Percentiles rank a stretch among this genome's conserved stretches.
Conservation (phyloP, 2,797 vertebrate genomes). For the Balearica regulorum region DNA sequence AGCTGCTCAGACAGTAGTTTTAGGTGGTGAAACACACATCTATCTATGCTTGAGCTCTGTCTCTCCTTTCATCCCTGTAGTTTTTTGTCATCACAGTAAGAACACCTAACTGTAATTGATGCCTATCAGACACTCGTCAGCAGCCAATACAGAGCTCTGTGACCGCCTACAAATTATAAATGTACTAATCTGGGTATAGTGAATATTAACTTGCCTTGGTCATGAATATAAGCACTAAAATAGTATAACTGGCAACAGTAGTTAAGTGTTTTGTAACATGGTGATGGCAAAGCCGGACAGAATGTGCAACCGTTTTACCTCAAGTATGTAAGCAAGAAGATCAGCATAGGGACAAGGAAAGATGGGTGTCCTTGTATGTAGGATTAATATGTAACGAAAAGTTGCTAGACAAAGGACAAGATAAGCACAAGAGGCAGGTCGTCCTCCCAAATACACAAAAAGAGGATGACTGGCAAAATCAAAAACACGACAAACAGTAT, state of each 20-base stretch:
- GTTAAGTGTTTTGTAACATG: not conserved
- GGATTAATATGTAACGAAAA: not conserved
- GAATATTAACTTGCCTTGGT: not conserved
- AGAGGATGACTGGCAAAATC: not conserved
- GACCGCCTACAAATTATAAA: not conserved
- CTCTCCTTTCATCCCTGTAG: not conserved
- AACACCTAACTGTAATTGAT: not conserved
- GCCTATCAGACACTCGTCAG: not conserved
- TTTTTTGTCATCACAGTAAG: not conserved
- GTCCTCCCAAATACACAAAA: not conserved
- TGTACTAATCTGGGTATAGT: not conserved
- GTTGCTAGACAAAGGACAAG: not conserved
- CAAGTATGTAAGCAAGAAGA: not conserved
- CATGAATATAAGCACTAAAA: not conserved
- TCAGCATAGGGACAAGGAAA: not conserved
- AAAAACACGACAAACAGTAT: not conserved
- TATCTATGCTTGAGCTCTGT: not conserved
- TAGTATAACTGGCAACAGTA: not conserved
- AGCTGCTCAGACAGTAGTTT: not conserved
- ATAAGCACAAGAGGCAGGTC: not conserved
- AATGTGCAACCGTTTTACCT: not conserved
- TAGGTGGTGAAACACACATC: not conserved
- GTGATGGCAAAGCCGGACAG: not conserved
- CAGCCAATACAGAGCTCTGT: not conserved
- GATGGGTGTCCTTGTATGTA: not conserved